Evolutionary conservation across 2,888 invertebrate species (phyloP).

Genomic region (Acronicta alni): DNA sequence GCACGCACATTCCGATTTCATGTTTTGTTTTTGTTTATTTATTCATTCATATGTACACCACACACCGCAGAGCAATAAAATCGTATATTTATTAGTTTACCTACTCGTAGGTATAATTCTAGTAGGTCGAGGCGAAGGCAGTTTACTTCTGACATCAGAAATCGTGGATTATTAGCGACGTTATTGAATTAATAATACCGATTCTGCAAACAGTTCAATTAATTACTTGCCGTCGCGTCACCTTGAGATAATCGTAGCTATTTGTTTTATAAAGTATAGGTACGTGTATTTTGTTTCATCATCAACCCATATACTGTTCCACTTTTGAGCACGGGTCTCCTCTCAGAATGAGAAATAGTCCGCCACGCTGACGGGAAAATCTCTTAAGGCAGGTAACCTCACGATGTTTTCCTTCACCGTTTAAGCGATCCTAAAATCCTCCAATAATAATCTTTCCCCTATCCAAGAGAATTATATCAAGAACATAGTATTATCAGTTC

Average conservation of each 20-base stretch:
- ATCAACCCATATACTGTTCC: no score
- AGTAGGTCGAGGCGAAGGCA: constrained; percentile 58
- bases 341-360: no score
- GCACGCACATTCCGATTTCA: background rate
- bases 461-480: no score
- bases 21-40: background rate
- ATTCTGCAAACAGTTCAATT: constrained; percentile 29
- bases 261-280: no score
- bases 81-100: constrained; percentile 24
- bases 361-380: no score
- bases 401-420: no score
- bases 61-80: background rate
- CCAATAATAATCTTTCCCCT: no score
- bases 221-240: constrained; percentile 6
- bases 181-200: constrained; percentile 38
- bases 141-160: constrained; percentile 60
- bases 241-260: constrained; percentile 34
- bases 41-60: background rate
- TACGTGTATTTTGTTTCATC: no score
- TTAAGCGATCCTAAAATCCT: no score
- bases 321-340: no score
- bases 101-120: constrained; percentile 14
- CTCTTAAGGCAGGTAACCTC: no score
- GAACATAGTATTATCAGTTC: no score
- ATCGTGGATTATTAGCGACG: constrained; percentile 41